A percentile compares a stretch with the other conserved stretches of the same genome.
phyloP scores from a whole-genome alignment of 2,797 vertebrate species.

The Poeciliopsis gracilis region DNA sequence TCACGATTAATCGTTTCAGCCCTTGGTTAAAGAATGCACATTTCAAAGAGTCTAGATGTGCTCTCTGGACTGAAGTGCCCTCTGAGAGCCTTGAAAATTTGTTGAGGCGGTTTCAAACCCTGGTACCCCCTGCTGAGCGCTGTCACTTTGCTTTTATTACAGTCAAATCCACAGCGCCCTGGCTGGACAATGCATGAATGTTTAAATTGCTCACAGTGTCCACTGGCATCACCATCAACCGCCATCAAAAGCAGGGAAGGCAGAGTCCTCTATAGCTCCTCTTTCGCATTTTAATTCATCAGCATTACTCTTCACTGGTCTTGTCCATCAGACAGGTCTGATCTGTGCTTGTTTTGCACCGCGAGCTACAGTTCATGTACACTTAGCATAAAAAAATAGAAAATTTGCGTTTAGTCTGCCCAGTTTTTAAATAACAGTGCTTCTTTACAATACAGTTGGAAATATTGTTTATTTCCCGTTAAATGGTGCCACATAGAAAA shows the following conservation, averaged over 20 bases:
- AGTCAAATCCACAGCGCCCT: conserved; percentile 77
- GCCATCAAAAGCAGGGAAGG: conserved; percentile 76
- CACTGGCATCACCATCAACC: conserved; percentile 86
- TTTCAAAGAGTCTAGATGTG: conserved; percentile 21
- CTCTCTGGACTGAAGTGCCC: conserved; percentile 36
- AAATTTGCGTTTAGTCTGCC: not conserved
- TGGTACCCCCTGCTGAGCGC: conserved; percentile 71
- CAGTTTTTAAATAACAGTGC: not conserved
- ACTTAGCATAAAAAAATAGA: not conserved
- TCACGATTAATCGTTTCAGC: not conserved
- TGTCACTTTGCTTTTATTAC: conserved; percentile 87
- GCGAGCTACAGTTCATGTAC: conserved; percentile 14
- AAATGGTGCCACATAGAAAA: not conserved
- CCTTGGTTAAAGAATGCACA: conserved; percentile 46
- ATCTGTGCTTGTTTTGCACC: conserved; percentile 51
- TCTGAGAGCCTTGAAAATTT: conserved; percentile 50
- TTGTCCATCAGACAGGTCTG: conserved; percentile 54
- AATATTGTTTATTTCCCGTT: not conserved
- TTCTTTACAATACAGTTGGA: not conserved
- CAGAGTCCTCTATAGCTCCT: conserved; percentile 61
- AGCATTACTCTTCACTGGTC: conserved; percentile 71
- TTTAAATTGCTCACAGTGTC: conserved; percentile 89
- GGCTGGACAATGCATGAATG: conserved; percentile 88
- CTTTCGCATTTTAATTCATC: conserved; percentile 75
- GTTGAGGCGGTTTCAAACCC: conserved; percentile 75